Evolutionary conservation across 2,113 vertebrate genomes (phyloP), one percentile per base, ranked within the genome.

Genomic region (Cariama cristata): DNA sequence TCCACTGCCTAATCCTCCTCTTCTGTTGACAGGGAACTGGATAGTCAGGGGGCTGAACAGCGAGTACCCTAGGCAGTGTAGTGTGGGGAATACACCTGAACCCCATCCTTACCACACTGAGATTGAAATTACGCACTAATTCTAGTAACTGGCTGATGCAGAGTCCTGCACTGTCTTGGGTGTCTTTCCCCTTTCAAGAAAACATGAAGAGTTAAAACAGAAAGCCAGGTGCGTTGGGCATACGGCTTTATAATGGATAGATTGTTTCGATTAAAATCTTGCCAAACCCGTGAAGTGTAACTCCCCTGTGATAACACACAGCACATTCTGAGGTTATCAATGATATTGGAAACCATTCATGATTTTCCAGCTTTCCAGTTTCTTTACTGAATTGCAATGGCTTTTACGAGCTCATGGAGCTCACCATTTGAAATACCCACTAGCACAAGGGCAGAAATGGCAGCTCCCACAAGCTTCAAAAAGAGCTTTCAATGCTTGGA

Each of bases 51-150:
- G 28, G 13, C 55, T 59, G 40, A 79, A 22, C 52, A 60, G 38
- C 0, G 1, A 66, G 45, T 32, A 73, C 4, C 20, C 21, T 23
- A 38, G 40, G 19, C 4, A 68, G 13, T 33, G 28, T 30, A 14
- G 35, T 2, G 8, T 47, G 30, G 17, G 32, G 69, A 58, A 53
- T 32, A 75, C 17, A 67, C 4, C 35, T 44, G 44, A 69, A 67
- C 40, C 16, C 10, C 13, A 50, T 77, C n/a, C 55, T 74, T 35
- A 42, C 12, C 44, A 44, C 20, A 42, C 8, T 20, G 38, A 63
- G 24, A 33, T 1, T 62, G 30, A 75, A 67, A 60, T 67, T 28
- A 42, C 59, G 40, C 12, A 12, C 22, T 53, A 19, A 49, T 86
- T 82, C 60, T 22, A 66, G 24, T 45, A 79, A 67, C 11, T 58